Evolutionary conservation across 2,888 invertebrate species (phyloP).

Genomic region (Mythimna albipuncta): DNA sequence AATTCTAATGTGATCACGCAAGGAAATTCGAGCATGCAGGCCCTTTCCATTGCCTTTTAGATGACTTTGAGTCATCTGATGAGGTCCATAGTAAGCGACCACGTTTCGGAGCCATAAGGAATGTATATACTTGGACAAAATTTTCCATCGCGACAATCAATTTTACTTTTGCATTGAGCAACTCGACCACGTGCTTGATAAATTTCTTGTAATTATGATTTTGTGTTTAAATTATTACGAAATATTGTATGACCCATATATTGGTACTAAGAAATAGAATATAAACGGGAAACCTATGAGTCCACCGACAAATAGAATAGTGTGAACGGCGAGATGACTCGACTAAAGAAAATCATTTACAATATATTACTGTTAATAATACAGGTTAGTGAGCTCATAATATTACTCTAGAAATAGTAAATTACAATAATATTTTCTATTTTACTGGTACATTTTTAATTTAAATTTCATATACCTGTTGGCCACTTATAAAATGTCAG

Average conservation of each 20-base stretch:
- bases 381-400: constrained; percentile 49
- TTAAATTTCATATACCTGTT: too few relatives aligned
- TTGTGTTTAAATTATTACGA: constrained; percentile 46
- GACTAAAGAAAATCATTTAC: constrained; percentile 17
- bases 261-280: constrained; percentile 25
- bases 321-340: constrained; percentile 44
- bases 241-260: constrained; percentile 38
- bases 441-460: too few relatives aligned
- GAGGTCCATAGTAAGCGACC: too few relatives aligned
- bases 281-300: constrained; percentile 44
- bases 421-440: neutral
- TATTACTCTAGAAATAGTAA: neutral
- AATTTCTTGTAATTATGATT: constrained; percentile 13
- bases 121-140: neutral
- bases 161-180: constrained; percentile 1
- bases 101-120: neutral
- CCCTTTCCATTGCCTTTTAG: too few relatives aligned
- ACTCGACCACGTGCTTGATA: neutral
- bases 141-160: neutral
- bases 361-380: constrained; percentile 30
- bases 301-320: constrained; percentile 24
- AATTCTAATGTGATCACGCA: too few relatives aligned
- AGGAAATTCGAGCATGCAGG: too few relatives aligned
- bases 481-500: too few relatives aligned
- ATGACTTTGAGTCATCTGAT: too few relatives aligned